Evolutionary conservation across 2,113 vertebrate genomes (phyloP), one percentile per base, ranked within the genome.

Genomic region (Neodontobutis hainanensis): DNA sequence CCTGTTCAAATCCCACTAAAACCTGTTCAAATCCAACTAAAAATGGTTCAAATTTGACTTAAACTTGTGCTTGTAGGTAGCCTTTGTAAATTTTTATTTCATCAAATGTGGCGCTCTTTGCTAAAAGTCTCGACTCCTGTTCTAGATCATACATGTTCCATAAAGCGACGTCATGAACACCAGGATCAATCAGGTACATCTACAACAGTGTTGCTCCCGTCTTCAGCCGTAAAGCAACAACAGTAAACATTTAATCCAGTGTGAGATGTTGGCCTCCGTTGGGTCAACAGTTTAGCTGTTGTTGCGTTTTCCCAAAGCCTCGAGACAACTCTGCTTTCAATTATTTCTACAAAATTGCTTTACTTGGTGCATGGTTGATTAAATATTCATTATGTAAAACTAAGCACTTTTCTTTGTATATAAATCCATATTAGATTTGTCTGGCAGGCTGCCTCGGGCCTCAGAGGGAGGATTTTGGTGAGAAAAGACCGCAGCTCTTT

Each of bases 341-440:
- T 96, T 94, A 95, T 92, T 94, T 87, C 87, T 68, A 90, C 90
- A 92, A 94, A 96, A 95, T 94, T 94, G 92, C 93, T 92, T 90
- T 91, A 92, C 86, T 82, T 84, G 85, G 90, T 94, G 92, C 91
- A 80, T 60, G 91, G 92, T 89, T 91, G 92, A 94, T 95, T 95
- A 94, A 95, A 95, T 94, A 94, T 96, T 96, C 94, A 95, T 95
- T 93, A 94, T 87, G 84, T 92, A 88, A 92, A 95, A 94, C 83
- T 80, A 90, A 93, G 88, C 90, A 82, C 92, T 94, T 94, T 55
- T 92, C 89, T 92, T 93, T 92, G 93, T 93, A 91, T 94, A 87
- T 84, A 93, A 95, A 94, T 94, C 91, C 92, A 84, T 92, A 92
- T 93, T 87, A 93, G 92, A 91, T 87, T 90, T 91, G 82, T 77